Evolutionary conservation across 2,113 vertebrate genomes (phyloP), one percentile per base, ranked within the genome.

Genomic region (Sorex araneus): DNA sequence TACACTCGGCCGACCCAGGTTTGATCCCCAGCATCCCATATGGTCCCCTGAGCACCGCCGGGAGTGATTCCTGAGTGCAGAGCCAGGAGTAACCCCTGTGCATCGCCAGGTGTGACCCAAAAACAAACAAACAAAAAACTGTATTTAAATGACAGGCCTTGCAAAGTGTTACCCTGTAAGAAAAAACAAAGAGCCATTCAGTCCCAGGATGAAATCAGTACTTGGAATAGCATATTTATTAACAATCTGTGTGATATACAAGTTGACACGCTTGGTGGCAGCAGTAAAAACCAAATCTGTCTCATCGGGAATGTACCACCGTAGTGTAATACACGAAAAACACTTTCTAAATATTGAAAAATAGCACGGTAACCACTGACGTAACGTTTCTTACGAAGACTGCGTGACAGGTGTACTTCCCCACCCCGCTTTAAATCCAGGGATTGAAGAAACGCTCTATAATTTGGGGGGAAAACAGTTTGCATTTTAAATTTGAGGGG

Each of bases 341-440:
- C 25, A 45, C 57, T 74, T 81, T 92, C 36, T 85, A 64, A 89
- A 36, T 16, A 87, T 2, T 84, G 50, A 92, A 78, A 87, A 78
- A 3, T 40, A 69, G 80, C 64, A 45, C 25, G 78, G 57, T 4
- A 74, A 32, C 66, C 40, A 63, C 66, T 60, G 54, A 34, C 77
- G 34, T 84, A 63, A 50, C 36, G n/a, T 21, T 70, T 77, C 88
- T 86, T 92, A 70, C 2, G 77, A 88, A 92, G 34, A 19, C 28
- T 13, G 43, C 4, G 70, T 30, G 69, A 50, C 9, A 70, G 18
- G 32, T 79, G 25, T 70, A 70, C 47, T 10, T 66, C 25, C 69
- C 69, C 40, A n/a, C 45, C 18, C 34, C 2, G 6, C 80, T 67
- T 47, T 82, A 84, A 84, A 13, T n/a, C 15, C 21, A 63, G 69